phyloP scores from a whole-genome alignment of 2,113 vertebrate genomes.

The Corydoras maculifer region DNA sequence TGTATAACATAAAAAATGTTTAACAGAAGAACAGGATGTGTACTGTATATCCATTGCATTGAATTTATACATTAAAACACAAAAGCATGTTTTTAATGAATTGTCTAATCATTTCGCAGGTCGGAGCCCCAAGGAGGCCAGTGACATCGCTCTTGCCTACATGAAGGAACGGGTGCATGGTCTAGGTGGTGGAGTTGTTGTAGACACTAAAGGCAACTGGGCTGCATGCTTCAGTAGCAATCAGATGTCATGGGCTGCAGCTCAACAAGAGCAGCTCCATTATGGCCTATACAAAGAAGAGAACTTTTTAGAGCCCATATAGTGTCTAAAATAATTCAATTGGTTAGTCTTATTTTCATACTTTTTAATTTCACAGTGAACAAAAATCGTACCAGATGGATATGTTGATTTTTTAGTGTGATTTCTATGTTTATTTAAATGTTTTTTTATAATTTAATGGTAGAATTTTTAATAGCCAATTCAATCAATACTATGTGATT shows the following conservation, averaged over 20 bases:
- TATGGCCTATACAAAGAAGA: slow-evolving; percentile 68
- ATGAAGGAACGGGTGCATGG: slow-evolving; percentile 79
- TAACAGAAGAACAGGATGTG: background rate
- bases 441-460: no score
- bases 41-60: background rate
- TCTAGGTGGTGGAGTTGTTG: slow-evolving; percentile 75
- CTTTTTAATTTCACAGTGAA: no score
- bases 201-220: slow-evolving; percentile 77
- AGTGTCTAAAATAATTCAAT: slow-evolving; percentile 8
- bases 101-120: slow-evolving; percentile 61
- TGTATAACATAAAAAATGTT: background rate
- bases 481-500: no score
- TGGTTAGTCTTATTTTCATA: no score
- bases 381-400: no score
- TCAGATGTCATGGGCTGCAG: slow-evolving; percentile 85
- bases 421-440: no score
- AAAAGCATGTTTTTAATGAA: background rate
- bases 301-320: slow-evolving; percentile 43
- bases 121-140: slow-evolving; percentile 71
- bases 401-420: no score
- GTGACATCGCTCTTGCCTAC: slow-evolving; percentile 67
- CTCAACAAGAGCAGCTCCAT: slow-evolving; percentile 68
- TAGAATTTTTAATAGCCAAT: no score
- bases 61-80: background rate
- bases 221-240: slow-evolving; percentile 73